Evolutionary conservation across 2,888 invertebrate genomes (phyloP), one percentile per base, ranked within the genome.

Genomic region (Drosophila dives): DNA sequence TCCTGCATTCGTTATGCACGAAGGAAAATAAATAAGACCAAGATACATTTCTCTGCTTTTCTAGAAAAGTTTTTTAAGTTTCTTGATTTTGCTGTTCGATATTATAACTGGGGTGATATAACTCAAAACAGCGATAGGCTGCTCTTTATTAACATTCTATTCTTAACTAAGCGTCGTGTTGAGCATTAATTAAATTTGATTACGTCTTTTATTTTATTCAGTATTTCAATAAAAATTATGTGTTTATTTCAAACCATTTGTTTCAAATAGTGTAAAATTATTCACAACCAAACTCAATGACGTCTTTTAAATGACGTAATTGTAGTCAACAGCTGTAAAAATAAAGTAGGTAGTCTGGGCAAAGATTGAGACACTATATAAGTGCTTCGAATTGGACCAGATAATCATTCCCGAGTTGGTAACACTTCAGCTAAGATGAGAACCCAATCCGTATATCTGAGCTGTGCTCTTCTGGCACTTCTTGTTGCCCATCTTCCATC

Each of bases 401-500:
- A 1, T 8, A 17, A 15, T 64, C 71, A 72, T 45, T 64, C 12
- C 8, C 20, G 2, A 51, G 12, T 33, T 38, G 34, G 1, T 29
- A n/a, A 36, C 10, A 34, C 17, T 32, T 42, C 29, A 42, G 17
- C 36, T 11, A 68, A 51, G n/a, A 72, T 72, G 71, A 72, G 26
- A 40, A 29, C 53, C 23, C 15, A 40, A 1, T 32, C 34, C 1
- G 1, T 55, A n/a, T 8, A 32, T 38, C 42, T 72, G 64, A 58
- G 58, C 64, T 72, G 73, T 20, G 64, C 53, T 5, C 64, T 64
- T 20, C 26, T 72, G 51, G 71, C 71, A 8, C 40, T 64, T 10
- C 53, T 72, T 6, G 26, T 59, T 23, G 58, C 56, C 53, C 32
- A 40, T 7, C 17, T 63, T 17, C 71, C 73, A 4, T 10, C 7